Evolutionary conservation across 2,888 invertebrate species (phyloP).

Genomic region (Myopa testacea): DNA sequence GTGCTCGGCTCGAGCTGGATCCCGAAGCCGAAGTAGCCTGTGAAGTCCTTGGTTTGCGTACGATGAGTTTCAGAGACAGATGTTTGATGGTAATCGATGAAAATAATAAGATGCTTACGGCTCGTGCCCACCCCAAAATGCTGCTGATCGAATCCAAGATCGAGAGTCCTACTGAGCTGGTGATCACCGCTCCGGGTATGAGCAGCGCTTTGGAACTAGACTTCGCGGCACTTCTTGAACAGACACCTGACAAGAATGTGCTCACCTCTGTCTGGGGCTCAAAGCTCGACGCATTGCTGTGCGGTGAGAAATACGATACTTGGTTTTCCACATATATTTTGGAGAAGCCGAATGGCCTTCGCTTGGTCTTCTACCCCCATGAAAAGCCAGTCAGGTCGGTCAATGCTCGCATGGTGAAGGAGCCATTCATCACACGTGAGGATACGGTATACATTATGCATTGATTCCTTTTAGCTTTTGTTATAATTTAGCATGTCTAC

Average conservation of each 20-base stretch:
- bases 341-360: slow-evolving; percentile 69
- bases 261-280: slow-evolving; percentile 73
- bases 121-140: slow-evolving; percentile 62
- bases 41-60: slow-evolving; percentile 58
- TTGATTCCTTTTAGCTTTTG: not conserved
- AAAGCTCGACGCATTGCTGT: slow-evolving; percentile 75
- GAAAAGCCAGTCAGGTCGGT: slow-evolving; percentile 59
- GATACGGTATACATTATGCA: slow-evolving; percentile 54
- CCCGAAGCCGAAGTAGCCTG: slow-evolving; percentile 54
- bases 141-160: slow-evolving; percentile 53
- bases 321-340: slow-evolving; percentile 75
- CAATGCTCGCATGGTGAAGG: slow-evolving; percentile 55
- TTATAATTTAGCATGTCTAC: not conserved
- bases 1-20: slow-evolving; percentile 53
- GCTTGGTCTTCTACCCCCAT: slow-evolving; percentile 74
- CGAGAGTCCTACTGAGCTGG: slow-evolving; percentile 68
- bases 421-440: slow-evolving; percentile 53
- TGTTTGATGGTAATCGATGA: slow-evolving; percentile 61
- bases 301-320: slow-evolving; percentile 77
- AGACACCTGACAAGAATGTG: slow-evolving; percentile 53
- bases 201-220: slow-evolving; percentile 68
- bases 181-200: slow-evolving; percentile 72
- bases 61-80: slow-evolving; percentile 58
- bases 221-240: slow-evolving; percentile 64
- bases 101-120: slow-evolving; percentile 59